Base-by-base conservation (phyloP, 2,888 invertebrate species). In the Parnassius apollo region DNA sequence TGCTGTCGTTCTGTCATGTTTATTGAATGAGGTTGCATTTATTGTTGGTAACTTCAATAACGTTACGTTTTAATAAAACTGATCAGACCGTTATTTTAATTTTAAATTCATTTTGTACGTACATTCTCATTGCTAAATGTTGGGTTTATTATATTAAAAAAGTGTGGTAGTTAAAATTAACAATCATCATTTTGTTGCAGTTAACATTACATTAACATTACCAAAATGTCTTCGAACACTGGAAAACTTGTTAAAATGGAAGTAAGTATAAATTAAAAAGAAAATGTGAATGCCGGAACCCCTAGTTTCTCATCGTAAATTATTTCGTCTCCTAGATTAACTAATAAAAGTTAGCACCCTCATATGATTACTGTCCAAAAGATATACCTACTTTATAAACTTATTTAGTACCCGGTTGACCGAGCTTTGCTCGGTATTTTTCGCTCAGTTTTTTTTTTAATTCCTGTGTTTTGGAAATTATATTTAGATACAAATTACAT, bases 211-310 rank as follows among this genome's bases (percentile, higher is more conserved):
- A 11, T 42, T 9, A 18, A 18, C 18, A 18, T 42, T 9, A 18
- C n/a, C 2, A 60, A 57, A 60, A 64, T 64, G 64, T 53, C 59
- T 59, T 52, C 64, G 42, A 64, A 64, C 54, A 88, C 85, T 73
- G 92, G 92, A 52, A 92, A 92, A 82, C 92, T 87, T 77, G 84
- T 91, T 72, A 94, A 86, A 92, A 94, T 90, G 94, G 94, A 92
- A 91, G 93, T 93, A 85, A 83, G 86, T 77, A 68, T 11, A 52
- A 22, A 25, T 25, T 2, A 25, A 25, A 25, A 25, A 25, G 3
- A 25, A 25, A 25, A 25, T 25, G 25, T 25, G 2, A 25, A 25
- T 25, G 3, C 4, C 25, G 3, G 25, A 25, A 25, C 25, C 4
- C 25, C 25, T 25, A 2, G 4, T 25, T 25, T 25, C 25, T 25